Evolutionary conservation across 53 echinoderm and acorn worm species (phyloP).

Genomic region (Glandiceps talaboti): DNA sequence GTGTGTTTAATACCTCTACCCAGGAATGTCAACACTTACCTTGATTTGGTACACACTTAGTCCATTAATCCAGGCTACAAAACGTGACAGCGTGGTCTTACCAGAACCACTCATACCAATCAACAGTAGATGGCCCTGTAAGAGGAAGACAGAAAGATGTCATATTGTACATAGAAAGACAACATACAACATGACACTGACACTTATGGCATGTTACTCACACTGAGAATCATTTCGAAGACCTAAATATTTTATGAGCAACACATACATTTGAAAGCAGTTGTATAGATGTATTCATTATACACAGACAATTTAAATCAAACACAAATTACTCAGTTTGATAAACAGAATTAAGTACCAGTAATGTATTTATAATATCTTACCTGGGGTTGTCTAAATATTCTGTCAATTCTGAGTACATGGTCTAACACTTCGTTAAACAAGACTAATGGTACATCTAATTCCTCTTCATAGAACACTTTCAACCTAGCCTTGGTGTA

Average conservation of each 20-base stretch:
- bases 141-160: not conserved
- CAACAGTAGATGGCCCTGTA: conserved; percentile 89
- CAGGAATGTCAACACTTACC: no score
- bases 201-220: no score
- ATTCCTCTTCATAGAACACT: conserved; percentile 98
- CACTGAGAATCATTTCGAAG: no score
- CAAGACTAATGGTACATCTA: conserved; percentile 88
- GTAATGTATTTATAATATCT: no score
- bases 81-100: conserved; percentile 97
- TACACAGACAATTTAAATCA: no score
- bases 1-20: no score
- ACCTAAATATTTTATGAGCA: no score
- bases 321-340: no score
- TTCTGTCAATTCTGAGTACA: conserved; percentile 92
- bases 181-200: not conserved
- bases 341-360: no score
- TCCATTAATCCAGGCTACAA: conserved; percentile 99
- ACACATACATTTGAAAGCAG: no score
- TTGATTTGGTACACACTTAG: conserved; percentile 99
- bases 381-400: conserved; percentile 99
- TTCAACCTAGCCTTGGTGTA: conserved; percentile 96
- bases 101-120: conserved; percentile 98
- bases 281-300: no score
- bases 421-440: conserved; percentile 98
- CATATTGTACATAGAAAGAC: not conserved